phyloP scores from a whole-genome alignment of 2,888 invertebrate species.

The Actias luna region DNA sequence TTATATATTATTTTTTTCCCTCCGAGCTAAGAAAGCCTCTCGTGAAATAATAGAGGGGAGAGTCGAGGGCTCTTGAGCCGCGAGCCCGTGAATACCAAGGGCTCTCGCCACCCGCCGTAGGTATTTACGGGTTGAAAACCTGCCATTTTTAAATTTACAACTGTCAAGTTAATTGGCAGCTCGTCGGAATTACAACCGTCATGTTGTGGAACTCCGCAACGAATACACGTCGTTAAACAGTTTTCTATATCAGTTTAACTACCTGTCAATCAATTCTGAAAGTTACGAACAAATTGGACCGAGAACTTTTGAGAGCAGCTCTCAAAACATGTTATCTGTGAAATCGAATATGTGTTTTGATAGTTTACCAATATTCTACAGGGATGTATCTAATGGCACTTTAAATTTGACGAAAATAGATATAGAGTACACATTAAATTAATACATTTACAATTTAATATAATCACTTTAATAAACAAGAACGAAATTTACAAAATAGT shows the following conservation, averaged over 20 bases:
- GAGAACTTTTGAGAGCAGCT: background rate
- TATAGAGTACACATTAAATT: too few species aligned
- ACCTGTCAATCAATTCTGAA: background rate
- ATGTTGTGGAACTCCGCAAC: background rate
- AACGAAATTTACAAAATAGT: too few species aligned
- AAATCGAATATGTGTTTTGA: background rate
- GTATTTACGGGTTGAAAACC: constrained; percentile 50
- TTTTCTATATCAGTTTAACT: background rate
- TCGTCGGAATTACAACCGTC: background rate
- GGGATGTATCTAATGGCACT: too few species aligned
- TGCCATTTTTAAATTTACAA: constrained; percentile 27
- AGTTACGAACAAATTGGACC: background rate
- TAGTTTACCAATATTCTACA: too few species aligned
- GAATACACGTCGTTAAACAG: background rate
- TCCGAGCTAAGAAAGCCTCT: constrained; percentile 59
- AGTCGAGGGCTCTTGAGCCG: constrained; percentile 38
- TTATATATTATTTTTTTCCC: constrained; percentile 36
- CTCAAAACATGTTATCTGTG: background rate
- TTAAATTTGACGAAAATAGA: too few species aligned
- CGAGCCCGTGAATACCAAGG: constrained; percentile 50
- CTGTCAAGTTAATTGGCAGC: constrained; percentile 35
- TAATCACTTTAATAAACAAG: too few species aligned
- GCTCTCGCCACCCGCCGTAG: constrained; percentile 44
- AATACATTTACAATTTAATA: too few species aligned
- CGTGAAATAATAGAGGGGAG: constrained; percentile 59